Conservation (phyloP, 2,797 vertebrate genomes). For the Huso huso region DNA sequence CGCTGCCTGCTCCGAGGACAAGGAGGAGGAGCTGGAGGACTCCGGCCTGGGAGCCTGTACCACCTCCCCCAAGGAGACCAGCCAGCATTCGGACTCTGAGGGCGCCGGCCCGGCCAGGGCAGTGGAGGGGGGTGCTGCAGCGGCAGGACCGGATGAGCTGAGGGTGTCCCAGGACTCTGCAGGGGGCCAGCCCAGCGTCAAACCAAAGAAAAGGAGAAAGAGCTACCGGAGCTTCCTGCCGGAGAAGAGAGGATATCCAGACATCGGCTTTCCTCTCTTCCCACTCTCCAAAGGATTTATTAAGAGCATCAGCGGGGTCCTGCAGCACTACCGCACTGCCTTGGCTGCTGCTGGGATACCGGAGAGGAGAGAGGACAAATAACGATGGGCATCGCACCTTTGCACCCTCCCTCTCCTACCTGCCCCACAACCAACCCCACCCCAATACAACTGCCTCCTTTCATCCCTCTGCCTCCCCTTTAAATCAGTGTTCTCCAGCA, state of each 20-base stretch:
- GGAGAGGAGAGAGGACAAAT: slow-evolving; percentile 77
- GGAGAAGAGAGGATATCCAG: slow-evolving; percentile 88
- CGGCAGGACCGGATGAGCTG: slow-evolving; percentile 43
- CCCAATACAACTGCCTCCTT: not conserved
- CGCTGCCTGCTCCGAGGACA: slow-evolving; percentile 27
- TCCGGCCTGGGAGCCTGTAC: slow-evolving; percentile 60
- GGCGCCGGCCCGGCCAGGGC: slow-evolving; percentile 47
- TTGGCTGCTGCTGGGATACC: slow-evolving; percentile 71
- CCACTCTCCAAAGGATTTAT: slow-evolving; percentile 96
- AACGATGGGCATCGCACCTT: slow-evolving; percentile 46
- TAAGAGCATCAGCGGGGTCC: slow-evolving; percentile 86
- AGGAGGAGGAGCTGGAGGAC: slow-evolving; percentile 82
- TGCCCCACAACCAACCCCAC: slow-evolving; percentile 19
- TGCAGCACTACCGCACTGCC: slow-evolving; percentile 82
- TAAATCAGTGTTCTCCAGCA: slow-evolving; percentile 21
- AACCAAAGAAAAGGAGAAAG: slow-evolving; percentile 98
- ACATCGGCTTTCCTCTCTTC: slow-evolving; percentile 95
- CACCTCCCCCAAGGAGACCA: slow-evolving; percentile 50
- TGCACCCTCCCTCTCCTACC: slow-evolving; percentile 25
- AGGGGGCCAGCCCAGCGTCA: slow-evolving; percentile 69
- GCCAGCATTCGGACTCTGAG: slow-evolving; percentile 78
- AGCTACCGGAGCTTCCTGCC: slow-evolving; percentile 97
- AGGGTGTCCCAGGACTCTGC: slow-evolving; percentile 52
- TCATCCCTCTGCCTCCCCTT: slow-evolving; percentile 8
- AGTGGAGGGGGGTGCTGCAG: slow-evolving; percentile 50